A percentile compares a stretch with the other conserved stretches of the same genome.
These are phyloP conservation scores for Nycticryphes semicollaris DNA, from an alignment of 2,113 vertebrate genomes.

Conservation along the genomic window DNA sequence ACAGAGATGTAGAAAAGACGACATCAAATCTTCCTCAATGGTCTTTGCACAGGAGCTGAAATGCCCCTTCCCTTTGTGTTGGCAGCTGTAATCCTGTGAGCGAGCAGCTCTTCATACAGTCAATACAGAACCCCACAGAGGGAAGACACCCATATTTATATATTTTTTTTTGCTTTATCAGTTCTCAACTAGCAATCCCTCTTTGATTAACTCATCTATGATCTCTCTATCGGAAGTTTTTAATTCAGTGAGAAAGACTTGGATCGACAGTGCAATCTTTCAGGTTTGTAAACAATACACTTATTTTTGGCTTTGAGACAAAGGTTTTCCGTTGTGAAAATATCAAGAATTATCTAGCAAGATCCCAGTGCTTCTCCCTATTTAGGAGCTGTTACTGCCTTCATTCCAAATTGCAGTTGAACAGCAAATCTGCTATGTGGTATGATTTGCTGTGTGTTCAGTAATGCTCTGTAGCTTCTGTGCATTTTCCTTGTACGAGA, in stretches of 20 bases:
- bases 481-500: neutral
- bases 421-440: neutral
- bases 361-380: neutral
- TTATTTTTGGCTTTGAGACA: neutral
- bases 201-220: neutral
- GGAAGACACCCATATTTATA: neutral
- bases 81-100: neutral
- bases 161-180: neutral
- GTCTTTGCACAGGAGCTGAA: neutral
- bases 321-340: neutral
- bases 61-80: neutral
- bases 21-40: neutral
- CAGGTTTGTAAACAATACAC: neutral
- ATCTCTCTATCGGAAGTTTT: neutral
- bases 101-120: neutral
- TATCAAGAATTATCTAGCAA: neutral
- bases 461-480: neutral
- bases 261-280: neutral
- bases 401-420: neutral
- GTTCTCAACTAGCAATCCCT: neutral
- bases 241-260: neutral
- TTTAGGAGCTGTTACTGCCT: neutral
- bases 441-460: neutral
- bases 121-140: neutral
- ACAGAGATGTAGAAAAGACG: slow-evolving; percentile 2